A percentile compares a stretch with the other conserved stretches of the same genome.
Conservation (phyloP, 2,888 invertebrate genomes). For the Scelioninae gen. 2 region DNA sequence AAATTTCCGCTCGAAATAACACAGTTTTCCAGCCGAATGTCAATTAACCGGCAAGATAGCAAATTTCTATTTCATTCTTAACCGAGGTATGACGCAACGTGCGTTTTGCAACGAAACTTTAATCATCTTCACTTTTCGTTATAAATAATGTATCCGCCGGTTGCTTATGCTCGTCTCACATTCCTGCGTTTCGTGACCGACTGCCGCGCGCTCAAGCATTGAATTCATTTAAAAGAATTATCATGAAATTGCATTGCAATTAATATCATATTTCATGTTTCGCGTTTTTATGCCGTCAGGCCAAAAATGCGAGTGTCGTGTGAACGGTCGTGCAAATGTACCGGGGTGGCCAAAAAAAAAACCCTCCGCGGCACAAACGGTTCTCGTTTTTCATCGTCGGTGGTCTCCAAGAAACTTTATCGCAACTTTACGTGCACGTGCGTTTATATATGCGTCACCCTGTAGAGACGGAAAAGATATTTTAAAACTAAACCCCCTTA, state of each 20-base stretch:
- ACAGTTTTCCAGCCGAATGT: no score
- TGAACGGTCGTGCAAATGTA: constrained; percentile 17
- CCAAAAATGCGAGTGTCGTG: constrained; percentile 53
- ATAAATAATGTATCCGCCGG: constrained; percentile 45
- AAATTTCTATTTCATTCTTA: no score
- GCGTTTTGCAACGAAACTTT: constrained; percentile 35
- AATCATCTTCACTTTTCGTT: constrained; percentile 38
- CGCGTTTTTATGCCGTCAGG: constrained; percentile 43
- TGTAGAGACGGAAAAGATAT: no score
- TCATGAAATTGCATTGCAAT: constrained; percentile 60
- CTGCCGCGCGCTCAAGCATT: constrained; percentile 40
- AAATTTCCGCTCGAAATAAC: no score
- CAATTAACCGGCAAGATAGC: no score
- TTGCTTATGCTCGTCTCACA: constrained; percentile 34
- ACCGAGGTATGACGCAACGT: constrained; percentile 17
- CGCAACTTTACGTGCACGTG: no score
- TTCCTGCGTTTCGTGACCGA: constrained; percentile 55
- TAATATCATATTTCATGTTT: constrained; percentile 59
- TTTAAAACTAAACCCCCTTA: no score
- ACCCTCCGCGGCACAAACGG: no score
- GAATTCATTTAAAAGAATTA: constrained; percentile 61
- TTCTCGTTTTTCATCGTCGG: no score
- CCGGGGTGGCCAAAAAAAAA: no score
- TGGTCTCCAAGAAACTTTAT: no score
- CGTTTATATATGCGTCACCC: no score